A percentile compares a stretch with the other conserved stretches of the same genome.
Conservation (phyloP, 2,888 invertebrate genomes). For the Mayetiola destructor region DNA sequence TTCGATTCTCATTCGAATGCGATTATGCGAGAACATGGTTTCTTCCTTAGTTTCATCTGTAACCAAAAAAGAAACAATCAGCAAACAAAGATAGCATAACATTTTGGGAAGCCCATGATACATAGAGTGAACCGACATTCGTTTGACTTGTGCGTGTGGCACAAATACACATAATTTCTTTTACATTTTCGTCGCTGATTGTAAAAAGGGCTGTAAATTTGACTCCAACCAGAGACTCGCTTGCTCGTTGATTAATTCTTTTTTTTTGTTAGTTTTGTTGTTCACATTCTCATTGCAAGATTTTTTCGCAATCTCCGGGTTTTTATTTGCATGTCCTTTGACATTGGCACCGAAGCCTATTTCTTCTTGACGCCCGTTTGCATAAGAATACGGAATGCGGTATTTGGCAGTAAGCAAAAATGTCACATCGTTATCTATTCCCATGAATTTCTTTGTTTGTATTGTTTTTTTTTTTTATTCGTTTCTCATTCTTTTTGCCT, state of each 20-base stretch:
- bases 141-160: background rate
- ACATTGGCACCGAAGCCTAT: no score
- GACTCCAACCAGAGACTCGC: background rate
- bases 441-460: background rate
- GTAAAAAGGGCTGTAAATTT: background rate
- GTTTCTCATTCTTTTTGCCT: no score
- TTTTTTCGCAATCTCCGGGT: background rate
- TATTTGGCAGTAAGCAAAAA: background rate
- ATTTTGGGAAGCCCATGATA: no score
- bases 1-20: background rate
- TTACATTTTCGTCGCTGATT: background rate
- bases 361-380: no score
- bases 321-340: background rate
- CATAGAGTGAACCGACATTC: background rate
- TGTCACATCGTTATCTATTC: background rate
- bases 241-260: background rate
- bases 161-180: background rate
- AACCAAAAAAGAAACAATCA: no score
- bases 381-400: background rate
- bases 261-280: background rate
- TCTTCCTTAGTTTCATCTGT: no score
- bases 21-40: constrained; percentile 10
- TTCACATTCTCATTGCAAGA: background rate
- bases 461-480: no score
- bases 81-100: constrained; percentile 2